Evolutionary conservation across 2,797 vertebrate genomes (phyloP).

Genomic region (Scarus forsteni): DNA sequence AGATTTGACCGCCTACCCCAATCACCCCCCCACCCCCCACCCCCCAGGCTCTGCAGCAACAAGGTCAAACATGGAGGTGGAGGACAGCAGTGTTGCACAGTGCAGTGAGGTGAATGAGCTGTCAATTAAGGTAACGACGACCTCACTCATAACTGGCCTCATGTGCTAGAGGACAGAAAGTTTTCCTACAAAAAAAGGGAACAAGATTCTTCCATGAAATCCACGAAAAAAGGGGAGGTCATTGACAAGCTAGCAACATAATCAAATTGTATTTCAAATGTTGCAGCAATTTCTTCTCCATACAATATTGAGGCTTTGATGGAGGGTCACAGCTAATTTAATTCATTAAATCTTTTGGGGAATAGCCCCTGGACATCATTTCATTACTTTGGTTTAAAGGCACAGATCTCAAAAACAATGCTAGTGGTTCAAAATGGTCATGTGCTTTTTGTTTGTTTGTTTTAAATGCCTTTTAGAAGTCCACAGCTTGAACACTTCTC

Average conservation of each 20-base stretch:
- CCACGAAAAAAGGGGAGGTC: neutral
- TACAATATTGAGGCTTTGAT: too few species aligned
- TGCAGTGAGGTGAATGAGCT: conserved; percentile 13
- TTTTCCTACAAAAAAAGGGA: neutral
- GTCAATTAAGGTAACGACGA: conserved; percentile 19
- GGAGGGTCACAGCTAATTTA: too few species aligned
- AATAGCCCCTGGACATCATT: too few species aligned
- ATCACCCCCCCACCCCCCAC: conserved; percentile 34
- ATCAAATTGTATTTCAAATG: too few species aligned
- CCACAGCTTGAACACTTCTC: too few species aligned
- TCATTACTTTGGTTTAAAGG: too few species aligned
- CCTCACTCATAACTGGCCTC: neutral
- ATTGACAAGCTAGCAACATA: neutral
- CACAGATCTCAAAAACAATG: too few species aligned
- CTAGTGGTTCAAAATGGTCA: too few species aligned
- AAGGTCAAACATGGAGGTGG: conserved; percentile 70
- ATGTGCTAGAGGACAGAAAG: neutral
- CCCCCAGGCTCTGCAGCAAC: conserved; percentile 67
- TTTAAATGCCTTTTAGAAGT: too few species aligned
- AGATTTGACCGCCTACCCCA: conserved; percentile 70
- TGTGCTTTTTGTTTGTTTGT: too few species aligned
- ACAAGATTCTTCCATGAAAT: neutral
- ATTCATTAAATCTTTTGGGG: too few species aligned
- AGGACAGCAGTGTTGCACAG: conserved; percentile 28
- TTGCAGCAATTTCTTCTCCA: too few species aligned